phyloP scores from a whole-genome alignment of 2,797 vertebrate species.

The Tenualosa thibaudeaui region DNA sequence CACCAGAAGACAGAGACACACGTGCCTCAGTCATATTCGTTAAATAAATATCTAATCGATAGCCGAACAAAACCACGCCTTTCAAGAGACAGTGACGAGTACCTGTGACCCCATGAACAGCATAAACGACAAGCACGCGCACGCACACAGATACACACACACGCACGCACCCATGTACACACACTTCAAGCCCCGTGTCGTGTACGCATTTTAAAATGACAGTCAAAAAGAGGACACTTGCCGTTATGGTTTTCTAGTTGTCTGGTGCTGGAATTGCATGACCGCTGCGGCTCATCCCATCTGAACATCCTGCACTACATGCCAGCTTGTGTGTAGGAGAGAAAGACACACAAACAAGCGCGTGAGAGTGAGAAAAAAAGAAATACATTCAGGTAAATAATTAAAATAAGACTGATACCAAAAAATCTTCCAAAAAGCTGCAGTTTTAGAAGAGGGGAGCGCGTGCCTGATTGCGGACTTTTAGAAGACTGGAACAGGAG shows the following conservation, averaged over 20 bases:
- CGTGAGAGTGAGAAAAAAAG: constrained; percentile 60
- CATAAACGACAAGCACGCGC: constrained; percentile 52
- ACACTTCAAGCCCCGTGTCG: constrained; percentile 27
- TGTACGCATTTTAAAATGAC: constrained; percentile 34
- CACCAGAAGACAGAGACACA: neutral
- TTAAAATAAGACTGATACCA: constrained; percentile 75
- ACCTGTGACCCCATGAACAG: constrained; percentile 77
- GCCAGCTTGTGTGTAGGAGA: constrained; percentile 49
- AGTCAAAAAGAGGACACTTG: constrained; percentile 68
- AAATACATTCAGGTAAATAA: constrained; percentile 77
- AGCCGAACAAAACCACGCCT: constrained; percentile 80
- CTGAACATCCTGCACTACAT: constrained; percentile 63
- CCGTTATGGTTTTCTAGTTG: constrained; percentile 62
- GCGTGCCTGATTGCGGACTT: constrained; percentile 83
- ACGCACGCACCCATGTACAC: constrained; percentile 12
- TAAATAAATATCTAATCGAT: constrained; percentile 71
- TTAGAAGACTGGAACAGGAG: constrained; percentile 84
- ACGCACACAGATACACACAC: constrained; percentile 44
- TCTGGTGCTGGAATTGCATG: constrained; percentile 62
- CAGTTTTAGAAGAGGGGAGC: constrained; percentile 76
- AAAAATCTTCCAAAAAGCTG: constrained; percentile 68
- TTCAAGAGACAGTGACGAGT: constrained; percentile 78
- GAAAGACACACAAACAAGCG: constrained; percentile 68
- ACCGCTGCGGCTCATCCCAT: constrained; percentile 57
- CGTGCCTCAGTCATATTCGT: constrained; percentile 17